Base-by-base conservation (phyloP, 2,113 vertebrate species). In the Neofelis nebulosa region DNA sequence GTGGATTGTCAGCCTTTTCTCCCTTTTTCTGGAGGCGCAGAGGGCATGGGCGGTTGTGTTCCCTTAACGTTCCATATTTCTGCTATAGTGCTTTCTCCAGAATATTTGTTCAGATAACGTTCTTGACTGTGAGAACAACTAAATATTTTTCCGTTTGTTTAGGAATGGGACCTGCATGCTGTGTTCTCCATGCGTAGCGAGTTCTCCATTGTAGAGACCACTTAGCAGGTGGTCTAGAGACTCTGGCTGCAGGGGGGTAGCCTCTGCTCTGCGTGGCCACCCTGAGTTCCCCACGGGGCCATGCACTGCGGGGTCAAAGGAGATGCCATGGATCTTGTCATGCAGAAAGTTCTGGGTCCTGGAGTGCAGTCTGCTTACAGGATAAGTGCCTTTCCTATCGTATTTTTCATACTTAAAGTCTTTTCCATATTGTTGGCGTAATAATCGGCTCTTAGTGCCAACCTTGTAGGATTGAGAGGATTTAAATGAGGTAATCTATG, bases 131-230 rank as follows among this genome's bases (percentile, higher is more conserved):
- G 50, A 90, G 63, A 66, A 82, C 63, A 79, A 50, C 2, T 21
- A 31, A 7, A 3, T 45, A 0, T 25, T 84, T n/a, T 69, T 48
- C 66, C 10, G 0, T 14, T 29, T 83, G 48, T 14, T 18, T 12
- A 65, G 29, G 36, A n/a, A 18, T 5, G 4, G 38, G 3, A 65
- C 63, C 41, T 55, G 6, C 7, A 4, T n/a, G 0, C 29, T 5
- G 6, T 0, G 31, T 80, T 79, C 82, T 55, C 15, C 36, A 4
- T 0, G 63, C 7, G 3, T 11, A n/a, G 33, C 0, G 48, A 25
- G 14, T 19, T 55, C 61, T 21, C 4, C 1, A 0, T 41, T 0
- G 0, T 1, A 1, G 71, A 65, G 16, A 27, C 3, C 19, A 0
- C 8, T 41, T 48, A 21, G 66, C 4, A 0, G 36, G 45, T 45